These are phyloP conservation scores for Slavum lentiscoides DNA, from an alignment of 2,888 invertebrate species.

Conservation along the genomic window DNA sequence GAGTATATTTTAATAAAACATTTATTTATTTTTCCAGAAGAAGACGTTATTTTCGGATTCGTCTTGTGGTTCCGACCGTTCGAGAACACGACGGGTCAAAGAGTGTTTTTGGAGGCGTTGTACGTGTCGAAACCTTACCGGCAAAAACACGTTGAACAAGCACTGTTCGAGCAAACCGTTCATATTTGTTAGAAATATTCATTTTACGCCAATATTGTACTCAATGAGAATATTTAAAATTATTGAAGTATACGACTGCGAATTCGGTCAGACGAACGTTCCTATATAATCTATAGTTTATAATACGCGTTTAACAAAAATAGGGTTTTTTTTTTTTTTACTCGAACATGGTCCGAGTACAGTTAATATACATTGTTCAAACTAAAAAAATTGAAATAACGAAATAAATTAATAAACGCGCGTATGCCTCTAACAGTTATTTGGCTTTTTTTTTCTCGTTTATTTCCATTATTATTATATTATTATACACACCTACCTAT, in stretches of 20 bases:
- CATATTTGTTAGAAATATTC: conserved; percentile 24
- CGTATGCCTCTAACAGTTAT: not conserved
- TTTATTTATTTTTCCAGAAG: not conserved
- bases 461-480: not conserved
- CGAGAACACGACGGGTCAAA: conserved; percentile 10
- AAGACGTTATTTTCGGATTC: conserved; percentile 32
- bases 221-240: conserved; percentile 6
- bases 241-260: conserved; percentile 2
- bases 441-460: not conserved
- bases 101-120: conserved; percentile 34
- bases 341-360: not conserved
- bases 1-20: not conserved
- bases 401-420: not conserved
- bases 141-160: conserved; percentile 42
- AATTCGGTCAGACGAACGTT: conserved; percentile 12
- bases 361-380: not conserved
- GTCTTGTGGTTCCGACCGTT: conserved; percentile 34
- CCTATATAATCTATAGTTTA: not conserved
- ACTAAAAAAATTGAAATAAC: not conserved
- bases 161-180: conserved; percentile 40
- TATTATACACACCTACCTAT: too few species aligned
- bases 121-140: conserved; percentile 40
- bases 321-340: not conserved
- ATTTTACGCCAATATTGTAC: not conserved
- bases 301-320: not conserved